Conservation (phyloP, 2,888 invertebrate genomes). For the Hedychridium roseum region DNA sequence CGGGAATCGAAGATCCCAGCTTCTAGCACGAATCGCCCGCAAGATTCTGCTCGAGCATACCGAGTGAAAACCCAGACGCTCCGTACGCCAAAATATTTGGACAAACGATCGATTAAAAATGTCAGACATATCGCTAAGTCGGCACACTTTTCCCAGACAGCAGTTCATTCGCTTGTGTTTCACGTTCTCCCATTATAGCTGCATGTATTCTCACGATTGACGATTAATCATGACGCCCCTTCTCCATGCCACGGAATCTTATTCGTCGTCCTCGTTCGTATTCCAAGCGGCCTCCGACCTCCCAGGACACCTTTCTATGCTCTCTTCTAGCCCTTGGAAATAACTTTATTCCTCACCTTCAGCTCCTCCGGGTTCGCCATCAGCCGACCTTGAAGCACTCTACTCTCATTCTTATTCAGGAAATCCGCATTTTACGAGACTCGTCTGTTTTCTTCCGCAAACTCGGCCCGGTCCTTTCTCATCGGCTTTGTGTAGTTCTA, state of each 20-base stretch:
- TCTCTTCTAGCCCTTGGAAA: constrained; percentile 29
- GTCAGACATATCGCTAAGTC: no score
- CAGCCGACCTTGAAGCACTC: constrained; percentile 29
- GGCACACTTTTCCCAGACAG: no score
- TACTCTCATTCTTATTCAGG: constrained; percentile 42
- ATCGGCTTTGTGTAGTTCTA: no score
- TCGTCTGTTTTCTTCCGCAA: constrained; percentile 19
- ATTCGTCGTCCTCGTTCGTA: not conserved
- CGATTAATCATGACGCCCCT: not conserved
- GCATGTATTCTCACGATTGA: no score
- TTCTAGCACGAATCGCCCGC: not conserved
- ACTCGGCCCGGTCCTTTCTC: no score
- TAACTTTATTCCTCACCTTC: constrained; percentile 36
- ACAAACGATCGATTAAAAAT: no score
- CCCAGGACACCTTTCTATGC: constrained; percentile 19
- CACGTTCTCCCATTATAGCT: no score
- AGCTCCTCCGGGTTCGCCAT: no score
- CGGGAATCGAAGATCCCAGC: constrained; percentile 13
- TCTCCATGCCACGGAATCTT: not conserved
- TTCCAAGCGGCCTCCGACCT: constrained; percentile 24
- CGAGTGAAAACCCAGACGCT: no score
- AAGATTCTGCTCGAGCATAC: constrained; percentile 3
- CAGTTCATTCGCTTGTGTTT: no score
- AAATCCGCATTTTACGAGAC: constrained; percentile 43
- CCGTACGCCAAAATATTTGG: no score